Percentiles rank a stretch among this genome's conserved stretches.
Conservation (phyloP, 2,888 invertebrate genomes). For the Neoitamus cyanurus region DNA sequence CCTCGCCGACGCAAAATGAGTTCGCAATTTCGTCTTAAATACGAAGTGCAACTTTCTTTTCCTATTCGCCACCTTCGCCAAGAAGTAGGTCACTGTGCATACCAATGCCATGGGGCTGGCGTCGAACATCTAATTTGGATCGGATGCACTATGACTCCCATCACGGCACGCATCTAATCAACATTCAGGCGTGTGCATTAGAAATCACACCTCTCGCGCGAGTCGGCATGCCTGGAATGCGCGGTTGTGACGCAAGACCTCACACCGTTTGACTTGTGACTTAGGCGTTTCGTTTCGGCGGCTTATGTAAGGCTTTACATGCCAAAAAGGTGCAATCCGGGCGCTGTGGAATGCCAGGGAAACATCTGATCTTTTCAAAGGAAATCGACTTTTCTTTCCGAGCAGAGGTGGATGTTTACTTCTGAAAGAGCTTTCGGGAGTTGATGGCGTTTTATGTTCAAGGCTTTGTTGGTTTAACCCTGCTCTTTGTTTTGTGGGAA, state of each 20-base stretch:
- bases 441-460: not conserved
- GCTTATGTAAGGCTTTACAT: conserved; percentile 6
- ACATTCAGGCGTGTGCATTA: not conserved
- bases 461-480: not conserved
- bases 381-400: not conserved
- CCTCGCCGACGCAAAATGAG: conserved; percentile 2
- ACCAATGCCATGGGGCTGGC: not conserved
- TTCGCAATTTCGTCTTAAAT: not conserved
- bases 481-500: not conserved
- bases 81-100: conserved; percentile 24
- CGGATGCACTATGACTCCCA: conserved; percentile 14
- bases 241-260: conserved; percentile 3
- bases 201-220: conserved; percentile 9
- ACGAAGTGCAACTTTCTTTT: conserved; percentile 11
- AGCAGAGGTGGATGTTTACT: not conserved
- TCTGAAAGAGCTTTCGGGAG: not conserved
- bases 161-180: not conserved
- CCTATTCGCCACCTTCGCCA: not conserved
- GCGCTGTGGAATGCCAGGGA: not conserved
- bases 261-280: conserved; percentile 1
- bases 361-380: not conserved
- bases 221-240: conserved; percentile 13
- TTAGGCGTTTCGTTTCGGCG: not conserved
- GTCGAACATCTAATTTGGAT: not conserved
- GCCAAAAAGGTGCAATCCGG: not conserved